Conservation (phyloP, 2,113 vertebrate species). For the Halichoeres trimaculatus region DNA sequence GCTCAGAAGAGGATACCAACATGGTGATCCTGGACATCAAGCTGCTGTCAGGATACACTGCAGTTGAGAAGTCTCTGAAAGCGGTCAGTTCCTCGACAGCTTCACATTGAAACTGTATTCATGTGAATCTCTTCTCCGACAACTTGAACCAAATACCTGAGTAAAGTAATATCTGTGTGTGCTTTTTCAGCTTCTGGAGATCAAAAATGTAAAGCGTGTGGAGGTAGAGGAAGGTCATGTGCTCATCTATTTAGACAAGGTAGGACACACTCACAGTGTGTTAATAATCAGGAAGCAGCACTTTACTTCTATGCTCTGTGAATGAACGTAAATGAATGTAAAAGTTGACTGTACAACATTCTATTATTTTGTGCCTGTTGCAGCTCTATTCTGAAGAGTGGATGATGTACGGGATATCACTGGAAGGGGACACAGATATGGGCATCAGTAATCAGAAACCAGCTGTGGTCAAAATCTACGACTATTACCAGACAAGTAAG, state of each 20-base stretch:
- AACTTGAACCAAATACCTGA: too few relatives aligned
- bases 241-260: constrained; percentile 81
- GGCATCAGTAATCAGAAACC: constrained; percentile 85
- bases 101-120: neutral
- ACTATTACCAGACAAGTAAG: constrained; percentile 90
- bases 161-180: neutral
- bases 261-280: constrained; percentile 41
- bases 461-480: constrained; percentile 86
- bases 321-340: too few relatives aligned
- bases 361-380: too few relatives aligned
- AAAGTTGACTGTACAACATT: too few relatives aligned
- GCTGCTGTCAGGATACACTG: constrained; percentile 83
- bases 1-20: constrained; percentile 81
- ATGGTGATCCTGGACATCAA: constrained; percentile 87
- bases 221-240: constrained; percentile 75
- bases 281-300: too few relatives aligned
- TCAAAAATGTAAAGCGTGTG: constrained; percentile 75
- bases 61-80: constrained; percentile 63
- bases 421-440: constrained; percentile 72
- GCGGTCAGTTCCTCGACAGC: constrained; percentile 66
- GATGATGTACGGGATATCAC: constrained; percentile 70
- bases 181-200: constrained; percentile 58
- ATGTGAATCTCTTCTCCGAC: too few relatives aligned
- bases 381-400: neutral
- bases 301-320: too few relatives aligned